phyloP scores from a whole-genome alignment of 2,113 vertebrate genomes.

The Seriola dumerili region DNA sequence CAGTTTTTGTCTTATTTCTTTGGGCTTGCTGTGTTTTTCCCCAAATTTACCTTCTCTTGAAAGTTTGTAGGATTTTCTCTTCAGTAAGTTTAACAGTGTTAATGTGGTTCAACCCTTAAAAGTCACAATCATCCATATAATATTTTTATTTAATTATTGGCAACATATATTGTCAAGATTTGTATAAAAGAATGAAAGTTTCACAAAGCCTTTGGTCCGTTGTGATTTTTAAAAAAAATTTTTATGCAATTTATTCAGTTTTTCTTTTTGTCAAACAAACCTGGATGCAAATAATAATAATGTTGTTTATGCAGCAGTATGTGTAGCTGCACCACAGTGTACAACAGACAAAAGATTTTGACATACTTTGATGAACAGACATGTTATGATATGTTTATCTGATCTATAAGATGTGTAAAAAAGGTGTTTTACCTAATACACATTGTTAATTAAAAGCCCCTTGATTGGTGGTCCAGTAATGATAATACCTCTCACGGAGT shows the following conservation, averaged over 20 bases:
- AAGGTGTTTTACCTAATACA: not conserved
- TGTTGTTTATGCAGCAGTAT: not conserved
- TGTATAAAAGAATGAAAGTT: no score
- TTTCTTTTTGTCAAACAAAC: no score
- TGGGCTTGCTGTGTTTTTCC: not conserved
- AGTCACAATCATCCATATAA: not conserved
- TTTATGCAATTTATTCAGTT: not conserved
- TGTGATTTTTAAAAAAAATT: not conserved
- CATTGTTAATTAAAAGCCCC: not conserved
- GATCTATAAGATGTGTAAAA: not conserved
- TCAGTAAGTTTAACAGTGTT: not conserved
- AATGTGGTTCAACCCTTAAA: no score
- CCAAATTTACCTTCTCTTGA: not conserved
- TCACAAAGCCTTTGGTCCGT: not conserved
- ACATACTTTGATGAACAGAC: no score
- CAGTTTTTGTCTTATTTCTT: not conserved
- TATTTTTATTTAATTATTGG: not conserved
- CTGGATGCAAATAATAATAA: no score
- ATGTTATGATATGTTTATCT: not conserved
- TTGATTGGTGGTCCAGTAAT: not conserved
- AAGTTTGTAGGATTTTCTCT: not conserved
- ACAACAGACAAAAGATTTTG: no score
- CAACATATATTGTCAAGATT: no score
- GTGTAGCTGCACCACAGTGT: no score
- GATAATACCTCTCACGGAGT: not conserved